Base-by-base conservation (phyloP, 2,797 vertebrate species). In the Myotis findleyi region DNA sequence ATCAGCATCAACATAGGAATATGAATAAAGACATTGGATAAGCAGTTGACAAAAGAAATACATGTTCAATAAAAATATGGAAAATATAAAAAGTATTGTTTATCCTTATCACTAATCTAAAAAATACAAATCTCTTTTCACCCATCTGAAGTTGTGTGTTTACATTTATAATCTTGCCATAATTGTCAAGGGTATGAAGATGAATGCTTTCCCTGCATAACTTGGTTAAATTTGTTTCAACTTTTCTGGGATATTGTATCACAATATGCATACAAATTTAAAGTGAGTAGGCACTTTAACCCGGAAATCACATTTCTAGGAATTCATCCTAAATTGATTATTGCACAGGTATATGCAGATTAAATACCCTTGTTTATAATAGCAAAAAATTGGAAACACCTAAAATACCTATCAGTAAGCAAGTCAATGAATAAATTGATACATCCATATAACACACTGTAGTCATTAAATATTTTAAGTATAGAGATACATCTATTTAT, bases 401-500 rank as follows among this genome's bases (percentile, higher is more conserved):
- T 44, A 72, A 81, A 69, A 62, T 76, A 72, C 25, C 30, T 55
- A 41, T 75, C 53, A 92, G 1, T 57, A 89, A 79, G 47, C 75
- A 82, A 85, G 7, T 27, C 75, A 23, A 33, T 73, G 66, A 51
- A 77, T 87, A 69, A 64, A 87, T 51, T 51, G 69, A 75, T 94
- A 16, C 44, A 66, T 87, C 33, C 25, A 38, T 69, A 57, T 2
- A 71, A 77, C 38, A 92, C 23, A 47, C n/a, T 66, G 7, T 38
- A 93, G 53, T 53, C 59, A 85, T 73, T 95, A 94, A 66, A 38
- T 87, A 69, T 36, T 92, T 94, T 75, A 92, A 59, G 62, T 85
- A 21, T 7, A 71, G 59, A 69, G 23, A 30, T 51, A 36, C 16
- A 51, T 47, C 7, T 62, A 20, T 41, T 51, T 59, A 77, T 25